Conservation (phyloP, 2,888 invertebrate species). For the Arrhopalites spinosus region DNA sequence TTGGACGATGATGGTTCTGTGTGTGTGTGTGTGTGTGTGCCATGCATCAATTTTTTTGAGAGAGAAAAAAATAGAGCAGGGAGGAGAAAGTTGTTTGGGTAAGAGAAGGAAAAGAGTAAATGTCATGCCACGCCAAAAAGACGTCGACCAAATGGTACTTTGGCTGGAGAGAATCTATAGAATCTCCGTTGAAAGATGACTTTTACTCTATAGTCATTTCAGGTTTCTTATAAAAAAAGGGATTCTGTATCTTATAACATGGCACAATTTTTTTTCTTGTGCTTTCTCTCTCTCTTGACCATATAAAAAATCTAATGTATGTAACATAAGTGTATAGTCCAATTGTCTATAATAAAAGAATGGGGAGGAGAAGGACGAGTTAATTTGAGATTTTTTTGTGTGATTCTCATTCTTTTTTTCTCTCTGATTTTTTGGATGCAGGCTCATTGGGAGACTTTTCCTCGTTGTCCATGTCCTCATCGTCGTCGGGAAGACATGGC, state of each 20-base stretch:
- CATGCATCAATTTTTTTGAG: not conserved
- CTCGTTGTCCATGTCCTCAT: constrained; percentile 17
- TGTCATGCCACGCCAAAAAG: constrained; percentile 12
- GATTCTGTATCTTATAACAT: not conserved
- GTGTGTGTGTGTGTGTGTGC: no score
- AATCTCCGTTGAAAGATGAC: constrained; percentile 1
- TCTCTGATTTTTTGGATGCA: constrained; percentile 1
- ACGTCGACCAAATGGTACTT: constrained; percentile 11
- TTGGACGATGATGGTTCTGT: constrained; percentile 1
- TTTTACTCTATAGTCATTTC: no score
- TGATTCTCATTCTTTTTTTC: constrained; percentile 9
- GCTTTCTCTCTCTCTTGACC: not conserved
- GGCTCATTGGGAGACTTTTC: constrained; percentile 28
- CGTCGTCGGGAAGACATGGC: constrained; percentile 12
- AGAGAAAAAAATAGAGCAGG: not conserved
- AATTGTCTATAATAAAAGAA: not conserved
- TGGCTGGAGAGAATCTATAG: not conserved
- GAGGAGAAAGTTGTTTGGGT: constrained; percentile 1
- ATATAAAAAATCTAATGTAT: not conserved
- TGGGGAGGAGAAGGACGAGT: constrained; percentile 6
- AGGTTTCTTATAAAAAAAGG: not conserved
- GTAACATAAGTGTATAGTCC: not conserved
- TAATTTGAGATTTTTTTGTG: constrained; percentile 28
- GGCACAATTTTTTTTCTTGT: not conserved
- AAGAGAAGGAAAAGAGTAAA: constrained; percentile 24